Evolutionary conservation across 2,113 vertebrate species (phyloP).

Genomic region (Paradisaea rubra): DNA sequence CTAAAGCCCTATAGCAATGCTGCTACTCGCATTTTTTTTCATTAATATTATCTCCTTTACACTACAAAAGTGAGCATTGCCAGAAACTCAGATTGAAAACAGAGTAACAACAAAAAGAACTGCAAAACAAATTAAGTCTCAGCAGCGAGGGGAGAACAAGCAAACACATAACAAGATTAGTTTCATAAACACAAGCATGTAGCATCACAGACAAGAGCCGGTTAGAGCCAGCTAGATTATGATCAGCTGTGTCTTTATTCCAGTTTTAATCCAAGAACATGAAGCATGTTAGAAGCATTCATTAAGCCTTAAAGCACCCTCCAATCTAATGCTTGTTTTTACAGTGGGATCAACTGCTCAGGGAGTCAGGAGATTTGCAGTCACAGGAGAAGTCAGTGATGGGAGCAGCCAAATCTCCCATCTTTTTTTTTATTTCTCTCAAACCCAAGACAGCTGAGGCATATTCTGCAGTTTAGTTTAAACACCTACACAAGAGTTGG

Average conservation of each 20-base stretch:
- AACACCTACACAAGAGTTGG: neutral
- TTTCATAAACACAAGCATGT: slow-evolving; percentile 8
- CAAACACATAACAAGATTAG: slow-evolving; percentile 17
- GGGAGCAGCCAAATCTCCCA: neutral
- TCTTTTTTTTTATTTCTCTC: neutral
- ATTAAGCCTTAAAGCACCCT: slow-evolving; percentile 7
- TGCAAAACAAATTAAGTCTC: neutral
- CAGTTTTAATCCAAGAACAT: slow-evolving; percentile 23
- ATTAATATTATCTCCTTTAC: neutral
- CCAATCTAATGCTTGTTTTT: neutral
- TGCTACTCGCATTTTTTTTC: neutral
- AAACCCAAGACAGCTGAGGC: neutral
- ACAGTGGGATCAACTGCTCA: neutral
- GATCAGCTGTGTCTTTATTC: slow-evolving; percentile 19
- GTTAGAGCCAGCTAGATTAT: slow-evolving; percentile 27
- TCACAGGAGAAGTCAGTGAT: neutral
- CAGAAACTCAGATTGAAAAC: neutral
- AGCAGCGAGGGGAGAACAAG: neutral
- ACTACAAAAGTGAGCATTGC: neutral
- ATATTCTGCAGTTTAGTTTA: neutral
- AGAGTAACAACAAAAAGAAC: neutral
- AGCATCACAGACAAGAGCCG: slow-evolving; percentile 18
- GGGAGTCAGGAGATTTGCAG: neutral
- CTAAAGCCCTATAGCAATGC: neutral
- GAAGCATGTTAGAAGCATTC: neutral